Percentiles rank a stretch among this genome's conserved stretches.
Conservation (phyloP, 2,888 invertebrate species). For the Aspidiotus destructor region DNA sequence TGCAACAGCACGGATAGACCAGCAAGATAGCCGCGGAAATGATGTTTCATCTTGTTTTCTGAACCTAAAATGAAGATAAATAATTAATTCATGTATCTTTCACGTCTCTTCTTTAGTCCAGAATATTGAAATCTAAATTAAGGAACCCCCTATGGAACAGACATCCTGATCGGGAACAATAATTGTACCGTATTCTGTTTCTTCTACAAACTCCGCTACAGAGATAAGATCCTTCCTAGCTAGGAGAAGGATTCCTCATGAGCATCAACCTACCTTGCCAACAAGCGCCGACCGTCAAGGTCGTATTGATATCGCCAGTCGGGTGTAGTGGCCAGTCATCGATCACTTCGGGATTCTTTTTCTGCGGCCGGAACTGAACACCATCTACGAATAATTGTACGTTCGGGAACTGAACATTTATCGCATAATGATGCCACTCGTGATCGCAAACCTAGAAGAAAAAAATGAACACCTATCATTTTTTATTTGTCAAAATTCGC, state of each 20-base stretch:
- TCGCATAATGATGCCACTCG: slow-evolving; percentile 96
- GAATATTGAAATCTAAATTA: too few species aligned
- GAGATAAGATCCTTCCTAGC: too few species aligned
- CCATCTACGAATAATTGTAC: slow-evolving; percentile 85
- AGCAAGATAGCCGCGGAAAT: slow-evolving; percentile 78
- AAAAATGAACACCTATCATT: neutral
- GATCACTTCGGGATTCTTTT: slow-evolving; percentile 89
- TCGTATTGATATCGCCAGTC: slow-evolving; percentile 86
- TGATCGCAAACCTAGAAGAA: slow-evolving; percentile 74
- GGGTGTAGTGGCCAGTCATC: slow-evolving; percentile 99
- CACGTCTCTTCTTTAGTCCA: too few species aligned
- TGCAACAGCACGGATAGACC: slow-evolving; percentile 70
- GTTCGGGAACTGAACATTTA: slow-evolving; percentile 85
- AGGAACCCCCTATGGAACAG: too few species aligned
- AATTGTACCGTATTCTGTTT: too few species aligned
- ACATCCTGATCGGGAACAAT: too few species aligned
- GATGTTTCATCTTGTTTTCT: slow-evolving; percentile 81
- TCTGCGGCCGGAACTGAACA: slow-evolving; percentile 54
- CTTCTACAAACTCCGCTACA: too few species aligned
- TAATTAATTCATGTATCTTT: too few species aligned
- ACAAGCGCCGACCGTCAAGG: slow-evolving; percentile 90
- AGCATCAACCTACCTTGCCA: slow-evolving; percentile 68
- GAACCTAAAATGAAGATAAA: slow-evolving; percentile 51
- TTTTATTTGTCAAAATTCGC: too few species aligned
- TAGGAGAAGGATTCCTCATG: too few species aligned